Evolutionary conservation across 2,797 vertebrate species (phyloP).

Genomic region (Leptodactylus fallax): DNA sequence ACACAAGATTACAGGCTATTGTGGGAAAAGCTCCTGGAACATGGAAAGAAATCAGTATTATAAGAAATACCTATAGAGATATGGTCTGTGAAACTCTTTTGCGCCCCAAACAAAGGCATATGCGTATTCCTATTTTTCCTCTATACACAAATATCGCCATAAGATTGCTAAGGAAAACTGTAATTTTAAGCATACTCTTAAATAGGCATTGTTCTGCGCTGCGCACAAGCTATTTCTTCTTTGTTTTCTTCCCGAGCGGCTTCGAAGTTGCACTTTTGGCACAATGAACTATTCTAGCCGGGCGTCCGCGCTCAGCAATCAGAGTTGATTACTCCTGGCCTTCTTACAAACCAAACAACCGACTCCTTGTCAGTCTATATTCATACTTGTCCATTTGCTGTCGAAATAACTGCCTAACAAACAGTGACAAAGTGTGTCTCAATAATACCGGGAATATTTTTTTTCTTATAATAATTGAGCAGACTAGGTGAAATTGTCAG

Average conservation of each 20-base stretch:
- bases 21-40: neutral
- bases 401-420: conserved; percentile 55
- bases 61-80: neutral
- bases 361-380: conserved; percentile 76
- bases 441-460: conserved; percentile 45
- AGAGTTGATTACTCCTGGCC: conserved; percentile 76
- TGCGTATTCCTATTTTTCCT: conserved; percentile 28
- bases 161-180: conserved; percentile 46
- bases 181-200: conserved; percentile 48
- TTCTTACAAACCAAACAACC: conserved; percentile 74
- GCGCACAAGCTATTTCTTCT: conserved; percentile 25
- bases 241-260: conserved; percentile 40
- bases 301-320: conserved; percentile 76
- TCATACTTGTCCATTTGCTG: conserved; percentile 66
- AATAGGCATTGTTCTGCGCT: conserved; percentile 44
- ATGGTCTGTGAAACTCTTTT: conserved; percentile 26
- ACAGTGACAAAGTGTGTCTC: conserved; percentile 34
- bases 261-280: conserved; percentile 64
- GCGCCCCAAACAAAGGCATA: neutral
- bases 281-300: conserved; percentile 74
- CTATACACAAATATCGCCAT: conserved; percentile 31
- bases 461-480: conserved; percentile 53
- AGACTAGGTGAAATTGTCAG: conserved; percentile 27
- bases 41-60: conserved; percentile 8
- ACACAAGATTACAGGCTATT: neutral